Percentiles rank a stretch among this genome's conserved stretches.
Evolutionary conservation across 30 jellyfish, hydroid and myxozoan species (phyloP).

Genomic region (Aurelia coerulea): DNA sequence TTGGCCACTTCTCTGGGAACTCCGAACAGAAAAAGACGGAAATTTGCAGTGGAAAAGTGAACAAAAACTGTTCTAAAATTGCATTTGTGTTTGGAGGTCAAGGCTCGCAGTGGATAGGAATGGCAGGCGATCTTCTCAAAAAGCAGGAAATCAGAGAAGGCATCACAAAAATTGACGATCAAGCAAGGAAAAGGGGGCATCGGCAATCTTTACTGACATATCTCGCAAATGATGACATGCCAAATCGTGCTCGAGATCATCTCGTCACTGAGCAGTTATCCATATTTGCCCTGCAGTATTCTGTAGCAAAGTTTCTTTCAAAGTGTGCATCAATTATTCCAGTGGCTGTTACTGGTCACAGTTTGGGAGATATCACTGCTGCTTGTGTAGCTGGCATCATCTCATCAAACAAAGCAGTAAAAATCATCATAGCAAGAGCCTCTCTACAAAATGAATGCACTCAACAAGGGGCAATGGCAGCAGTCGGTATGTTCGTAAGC

Average conservation of each 20-base stretch:
- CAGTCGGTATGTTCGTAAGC: conserved; percentile 28
- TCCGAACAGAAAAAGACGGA: conserved; percentile 16
- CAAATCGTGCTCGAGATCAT: background rate
- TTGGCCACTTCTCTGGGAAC: conserved; percentile 8
- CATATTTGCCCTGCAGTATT: conserved; percentile 48
- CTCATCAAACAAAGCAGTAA: conserved; percentile 27
- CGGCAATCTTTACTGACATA: conserved; percentile 13
- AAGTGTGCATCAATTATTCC: conserved; percentile 27
- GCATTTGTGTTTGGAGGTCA: conserved; percentile 72
- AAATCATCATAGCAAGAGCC: conserved; percentile 34
- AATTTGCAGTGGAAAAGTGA: conserved; percentile 23
- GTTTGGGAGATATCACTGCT: conserved; percentile 68
- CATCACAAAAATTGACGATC: conserved; percentile 4
- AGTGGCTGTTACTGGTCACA: conserved; percentile 45
- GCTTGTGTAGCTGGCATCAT: conserved; percentile 52
- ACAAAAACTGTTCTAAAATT: conserved; percentile 5
- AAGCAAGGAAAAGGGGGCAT: conserved; percentile 1
- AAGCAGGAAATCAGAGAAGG: conserved; percentile 1
- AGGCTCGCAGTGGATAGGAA: conserved; percentile 53
- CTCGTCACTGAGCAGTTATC: conserved; percentile 32
- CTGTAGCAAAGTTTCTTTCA: conserved; percentile 40
- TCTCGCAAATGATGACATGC: background rate
- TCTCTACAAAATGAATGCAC: conserved; percentile 32
- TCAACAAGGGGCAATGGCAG: conserved; percentile 53
- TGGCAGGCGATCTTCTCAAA: conserved; percentile 25